Percentiles rank a stretch among this genome's conserved stretches.
Conservation (phyloP, 2,888 invertebrate genomes). For the Physocephala rufipes region DNA sequence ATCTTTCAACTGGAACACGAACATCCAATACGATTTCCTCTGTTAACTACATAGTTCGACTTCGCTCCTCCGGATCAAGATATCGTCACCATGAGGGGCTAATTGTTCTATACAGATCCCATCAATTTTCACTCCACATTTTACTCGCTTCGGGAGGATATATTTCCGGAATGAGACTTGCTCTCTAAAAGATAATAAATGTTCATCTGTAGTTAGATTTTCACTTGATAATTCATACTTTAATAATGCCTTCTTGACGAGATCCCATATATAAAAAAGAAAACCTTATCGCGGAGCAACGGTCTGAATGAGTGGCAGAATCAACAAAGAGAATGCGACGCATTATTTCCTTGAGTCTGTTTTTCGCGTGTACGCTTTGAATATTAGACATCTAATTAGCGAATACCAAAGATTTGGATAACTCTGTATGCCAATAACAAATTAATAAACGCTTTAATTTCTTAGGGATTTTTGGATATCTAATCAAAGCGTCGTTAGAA, state of each 20-base stretch:
- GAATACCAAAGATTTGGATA: too few relatives aligned
- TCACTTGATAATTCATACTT: background rate
- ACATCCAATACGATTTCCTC: background rate
- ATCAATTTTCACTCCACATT: conserved; percentile 11
- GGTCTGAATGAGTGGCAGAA: conserved; percentile 9
- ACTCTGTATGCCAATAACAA: too few relatives aligned
- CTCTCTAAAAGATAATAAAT: conserved; percentile 10
- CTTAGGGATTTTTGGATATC: background rate
- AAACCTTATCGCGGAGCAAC: conserved; percentile 13
- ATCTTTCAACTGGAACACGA: background rate
- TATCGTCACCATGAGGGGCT: background rate
- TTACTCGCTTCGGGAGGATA: background rate
- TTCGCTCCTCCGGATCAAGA: background rate
- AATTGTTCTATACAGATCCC: conserved; percentile 6
- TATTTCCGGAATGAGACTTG: conserved; percentile 9
- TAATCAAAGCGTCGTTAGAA: background rate
- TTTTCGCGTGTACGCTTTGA: too few relatives aligned
- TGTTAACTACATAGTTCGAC: background rate
- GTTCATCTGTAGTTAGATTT: conserved; percentile 7
- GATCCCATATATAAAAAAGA: conserved; percentile 29
- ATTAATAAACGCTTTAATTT: background rate
- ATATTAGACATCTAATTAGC: too few relatives aligned
- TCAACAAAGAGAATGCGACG: conserved; percentile 21
- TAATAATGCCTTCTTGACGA: background rate
- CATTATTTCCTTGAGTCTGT: conserved; percentile 18